Evolutionary conservation across 2,888 invertebrate species (phyloP).

Genomic region (Phlogophora meticulosa): DNA sequence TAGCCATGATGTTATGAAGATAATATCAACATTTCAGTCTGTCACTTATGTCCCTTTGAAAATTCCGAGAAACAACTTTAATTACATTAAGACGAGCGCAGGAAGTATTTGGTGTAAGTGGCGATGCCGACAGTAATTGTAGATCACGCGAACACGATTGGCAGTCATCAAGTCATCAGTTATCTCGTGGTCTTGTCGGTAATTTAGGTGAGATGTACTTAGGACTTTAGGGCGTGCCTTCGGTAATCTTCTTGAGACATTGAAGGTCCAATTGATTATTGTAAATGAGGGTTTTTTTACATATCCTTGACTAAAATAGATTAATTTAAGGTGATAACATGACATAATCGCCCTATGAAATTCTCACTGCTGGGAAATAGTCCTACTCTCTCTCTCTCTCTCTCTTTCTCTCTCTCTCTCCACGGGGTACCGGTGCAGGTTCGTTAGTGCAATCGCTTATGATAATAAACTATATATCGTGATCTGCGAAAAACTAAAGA

Average conservation of each 20-base stretch:
- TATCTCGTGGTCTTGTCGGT: slow-evolving; percentile 29
- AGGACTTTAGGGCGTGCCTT: neutral
- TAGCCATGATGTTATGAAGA: too few relatives aligned
- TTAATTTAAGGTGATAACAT: too few relatives aligned
- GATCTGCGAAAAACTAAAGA: too few relatives aligned
- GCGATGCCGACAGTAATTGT: slow-evolving; percentile 45
- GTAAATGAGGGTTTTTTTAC: too few relatives aligned
- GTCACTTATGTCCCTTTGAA: slow-evolving; percentile 9
- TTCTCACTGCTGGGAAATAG: too few relatives aligned
- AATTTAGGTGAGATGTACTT: slow-evolving; percentile 10
- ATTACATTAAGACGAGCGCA: slow-evolving; percentile 31
- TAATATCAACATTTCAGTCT: neutral
- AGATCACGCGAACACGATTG: slow-evolving; percentile 49
- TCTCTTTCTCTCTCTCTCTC: too few relatives aligned
- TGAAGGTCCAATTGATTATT: too few relatives aligned
- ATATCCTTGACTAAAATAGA: too few relatives aligned
- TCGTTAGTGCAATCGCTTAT: too few relatives aligned
- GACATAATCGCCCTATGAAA: neutral
- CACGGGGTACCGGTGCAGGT: too few relatives aligned
- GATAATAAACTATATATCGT: too few relatives aligned
- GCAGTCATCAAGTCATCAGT: slow-evolving; percentile 38
- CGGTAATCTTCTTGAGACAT: neutral
- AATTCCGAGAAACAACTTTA: slow-evolving; percentile 36
- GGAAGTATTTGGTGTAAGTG: slow-evolving; percentile 50
- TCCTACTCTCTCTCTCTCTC: too few relatives aligned